Evolutionary conservation across 2,888 invertebrate species (phyloP), one percentile per base, ranked within the genome.

Genomic region (Drosophila vallismaia): DNA sequence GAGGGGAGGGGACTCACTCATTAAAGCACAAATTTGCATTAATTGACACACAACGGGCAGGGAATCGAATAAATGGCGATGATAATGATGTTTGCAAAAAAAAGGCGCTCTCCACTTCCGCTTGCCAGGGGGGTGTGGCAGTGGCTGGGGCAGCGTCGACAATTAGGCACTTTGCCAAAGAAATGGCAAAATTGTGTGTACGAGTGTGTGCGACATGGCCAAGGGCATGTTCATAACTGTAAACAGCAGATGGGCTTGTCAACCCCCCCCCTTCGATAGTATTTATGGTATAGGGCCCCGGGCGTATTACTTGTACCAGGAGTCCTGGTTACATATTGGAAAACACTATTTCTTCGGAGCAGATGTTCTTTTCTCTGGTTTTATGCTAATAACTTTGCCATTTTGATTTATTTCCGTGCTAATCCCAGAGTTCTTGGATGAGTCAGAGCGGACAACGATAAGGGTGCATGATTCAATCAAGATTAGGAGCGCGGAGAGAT

Each of bases 81-180:
- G 28, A 28, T 28, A 28, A 28, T 28, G 28, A 28, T 28, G 28
- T 28, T 28, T 28, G 28, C 28, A 28, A 28, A 28, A 28, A 28
- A 28, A 5, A 28, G 28, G 28, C 28, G 28, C 28, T 28, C 19
- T 19, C 19, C 19, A 19, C 19, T 19, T 19, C 19, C 19, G 19
- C 19, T 19, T 19, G 19, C 19, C 19, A 19, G 2, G 6, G 28
- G 26, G 26, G 28, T 8, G 38, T 24, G 45, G 31, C 56, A 64
- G 57, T 53, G 75, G 67, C 75, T 14, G 26, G 2, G 26, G 26
- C 28, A 28, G 5, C 4, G 28, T 1, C 24, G 68, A 58, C 77
- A 86, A 81, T 84, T 86, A 84, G 80, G 80, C 87, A 75, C 40
- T 9, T 29, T 81, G 80, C 87, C 80, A 81, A 60, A 12, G 31